phyloP scores from a whole-genome alignment of 2,888 invertebrate species.

The Empis stercorea region DNA sequence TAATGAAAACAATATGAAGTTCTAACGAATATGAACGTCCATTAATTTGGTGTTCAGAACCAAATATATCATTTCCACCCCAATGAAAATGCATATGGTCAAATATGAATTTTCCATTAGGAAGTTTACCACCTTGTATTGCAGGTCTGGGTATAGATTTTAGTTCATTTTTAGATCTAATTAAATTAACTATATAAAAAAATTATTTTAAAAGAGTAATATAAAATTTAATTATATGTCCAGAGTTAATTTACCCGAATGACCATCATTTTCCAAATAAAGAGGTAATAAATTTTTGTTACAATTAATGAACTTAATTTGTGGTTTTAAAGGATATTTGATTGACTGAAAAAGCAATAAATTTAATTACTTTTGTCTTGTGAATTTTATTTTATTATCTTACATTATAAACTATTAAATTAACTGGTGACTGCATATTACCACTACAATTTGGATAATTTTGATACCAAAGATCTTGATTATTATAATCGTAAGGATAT shows the following conservation, averaged over 20 bases:
- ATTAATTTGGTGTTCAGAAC: constrained; percentile 39
- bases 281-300: constrained; percentile 47
- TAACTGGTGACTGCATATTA: constrained; percentile 46
- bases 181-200: too few relatives aligned
- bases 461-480: constrained; percentile 39
- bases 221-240: background rate
- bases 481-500: constrained; percentile 18
- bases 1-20: constrained; percentile 54
- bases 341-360: constrained; percentile 12
- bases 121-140: constrained; percentile 20
- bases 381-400: constrained; percentile 8
- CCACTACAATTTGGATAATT: constrained; percentile 48
- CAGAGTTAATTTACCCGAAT: constrained; percentile 39
- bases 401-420: constrained; percentile 21
- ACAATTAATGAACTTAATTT: constrained; percentile 53
- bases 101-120: constrained; percentile 21
- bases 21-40: constrained; percentile 44
- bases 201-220: too few relatives aligned
- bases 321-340: constrained; percentile 36
- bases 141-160: constrained; percentile 20
- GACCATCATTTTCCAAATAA: constrained; percentile 52
- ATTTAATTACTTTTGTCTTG: background rate
- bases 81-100: constrained; percentile 49
- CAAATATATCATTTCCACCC: constrained; percentile 52
- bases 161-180: too few relatives aligned